Conservation (phyloP, 2,797 vertebrate genomes). For the Chiroxiphia lanceolata region DNA sequence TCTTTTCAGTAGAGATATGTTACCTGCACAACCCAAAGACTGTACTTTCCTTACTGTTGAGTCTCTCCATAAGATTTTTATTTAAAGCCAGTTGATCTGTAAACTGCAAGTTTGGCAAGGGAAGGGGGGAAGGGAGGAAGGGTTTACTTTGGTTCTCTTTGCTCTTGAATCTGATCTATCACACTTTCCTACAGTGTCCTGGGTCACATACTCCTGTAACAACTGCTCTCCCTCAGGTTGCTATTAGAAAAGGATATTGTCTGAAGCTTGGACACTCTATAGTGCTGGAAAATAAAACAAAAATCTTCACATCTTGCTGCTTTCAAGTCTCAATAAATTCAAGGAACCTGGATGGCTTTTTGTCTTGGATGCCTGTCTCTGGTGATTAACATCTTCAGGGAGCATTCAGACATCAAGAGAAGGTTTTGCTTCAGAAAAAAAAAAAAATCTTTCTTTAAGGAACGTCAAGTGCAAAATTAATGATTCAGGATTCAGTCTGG, state of each 20-base stretch:
- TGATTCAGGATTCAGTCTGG: not conserved
- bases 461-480: conserved; percentile 39
- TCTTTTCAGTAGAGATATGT: not conserved
- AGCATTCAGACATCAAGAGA: conserved; percentile 5
- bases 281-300: not conserved
- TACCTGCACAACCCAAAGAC: not conserved
- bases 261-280: not conserved
- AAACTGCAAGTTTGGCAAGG: not conserved
- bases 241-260: conserved; percentile 29
- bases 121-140: not conserved
- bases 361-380: not conserved
- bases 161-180: not conserved
- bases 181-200: not conserved
- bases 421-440: not conserved
- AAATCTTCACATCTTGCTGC: not conserved
- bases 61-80: not conserved
- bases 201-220: not conserved
- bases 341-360: not conserved
- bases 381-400: conserved; percentile 13
- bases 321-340: conserved; percentile 17
- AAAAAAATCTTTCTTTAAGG: conserved; percentile 22
- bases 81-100: conserved; percentile 9
- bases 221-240: conserved; percentile 4
- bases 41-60: not conserved
- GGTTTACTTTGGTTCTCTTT: not conserved